Evolutionary conservation across 1,140 invertebrate species (phyloP).

Genomic region (Drosophila nikananu): DNA sequence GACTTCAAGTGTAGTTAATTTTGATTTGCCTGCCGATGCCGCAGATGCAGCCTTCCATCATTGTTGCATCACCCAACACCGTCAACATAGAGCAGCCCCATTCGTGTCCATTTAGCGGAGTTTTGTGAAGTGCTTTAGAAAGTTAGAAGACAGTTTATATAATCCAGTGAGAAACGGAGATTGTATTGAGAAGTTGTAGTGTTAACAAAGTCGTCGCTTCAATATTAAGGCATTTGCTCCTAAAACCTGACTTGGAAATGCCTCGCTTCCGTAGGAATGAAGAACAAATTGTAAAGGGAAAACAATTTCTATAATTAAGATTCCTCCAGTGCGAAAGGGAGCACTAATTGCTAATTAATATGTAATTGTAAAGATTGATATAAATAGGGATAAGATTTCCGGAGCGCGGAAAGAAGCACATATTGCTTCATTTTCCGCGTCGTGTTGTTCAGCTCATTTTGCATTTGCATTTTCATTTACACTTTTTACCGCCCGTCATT

Average conservation of each 20-base stretch:
- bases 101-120: too few species aligned
- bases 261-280: background rate
- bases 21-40: conserved; percentile 60
- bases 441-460: background rate
- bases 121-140: conserved; percentile 2
- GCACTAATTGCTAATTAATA: background rate
- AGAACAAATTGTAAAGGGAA: background rate
- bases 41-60: conserved; percentile 17
- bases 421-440: too few species aligned
- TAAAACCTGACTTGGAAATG: background rate
- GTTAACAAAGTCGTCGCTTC: background rate
- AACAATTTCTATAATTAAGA: background rate
- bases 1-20: conserved; percentile 77
- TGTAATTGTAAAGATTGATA: too few species aligned
- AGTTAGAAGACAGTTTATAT: background rate
- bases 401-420: too few species aligned
- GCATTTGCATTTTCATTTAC: conserved; percentile 4
- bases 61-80: conserved; percentile 6
- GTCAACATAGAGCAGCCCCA: too few species aligned
- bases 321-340: background rate
- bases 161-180: background rate
- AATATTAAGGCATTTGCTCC: background rate
- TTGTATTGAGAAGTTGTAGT: background rate
- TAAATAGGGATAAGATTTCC: too few species aligned
- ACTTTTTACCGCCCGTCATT: conserved; percentile 36